phyloP scores from a whole-genome alignment of 2,797 vertebrate species.

The Rhabdophis nuchalis region DNA sequence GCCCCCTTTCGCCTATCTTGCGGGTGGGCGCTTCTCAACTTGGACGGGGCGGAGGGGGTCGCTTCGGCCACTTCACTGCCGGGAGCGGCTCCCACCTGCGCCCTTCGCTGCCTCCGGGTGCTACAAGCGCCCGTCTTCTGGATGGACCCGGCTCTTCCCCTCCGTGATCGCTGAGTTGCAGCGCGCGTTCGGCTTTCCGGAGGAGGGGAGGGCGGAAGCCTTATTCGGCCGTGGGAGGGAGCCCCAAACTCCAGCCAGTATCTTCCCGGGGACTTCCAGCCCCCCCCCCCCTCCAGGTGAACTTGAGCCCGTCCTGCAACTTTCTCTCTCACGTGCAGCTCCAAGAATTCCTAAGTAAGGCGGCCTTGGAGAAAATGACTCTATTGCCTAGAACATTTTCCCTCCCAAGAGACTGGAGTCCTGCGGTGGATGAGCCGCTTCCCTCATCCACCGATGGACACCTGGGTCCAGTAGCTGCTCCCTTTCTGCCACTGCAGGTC shows the following conservation, averaged over 20 bases:
- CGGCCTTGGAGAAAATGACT: not conserved
- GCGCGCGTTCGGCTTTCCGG: not conserved
- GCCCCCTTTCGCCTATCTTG: not conserved
- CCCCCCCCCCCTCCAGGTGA: not conserved
- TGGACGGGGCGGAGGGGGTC: not conserved
- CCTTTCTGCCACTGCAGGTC: not conserved
- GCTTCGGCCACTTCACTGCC: not conserved
- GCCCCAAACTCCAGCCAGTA: not conserved
- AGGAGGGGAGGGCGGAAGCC: not conserved
- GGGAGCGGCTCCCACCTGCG: not conserved
- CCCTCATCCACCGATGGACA: not conserved
- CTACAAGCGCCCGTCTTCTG: too few species aligned
- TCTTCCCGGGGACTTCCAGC: not conserved
- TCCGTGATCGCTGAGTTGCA: not conserved
- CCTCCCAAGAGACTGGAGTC: not conserved
- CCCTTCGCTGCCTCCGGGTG: not conserved
- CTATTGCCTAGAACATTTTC: not conserved
- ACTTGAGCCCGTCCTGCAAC: not conserved
- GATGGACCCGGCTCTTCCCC: too few species aligned
- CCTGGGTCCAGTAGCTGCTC: not conserved
- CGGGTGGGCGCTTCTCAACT: not conserved
- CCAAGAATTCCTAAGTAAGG: not conserved
- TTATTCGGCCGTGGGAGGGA: not conserved
- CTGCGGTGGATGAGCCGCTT: not conserved
- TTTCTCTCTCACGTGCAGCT: not conserved